Base-by-base conservation (phyloP, 2,888 invertebrate genomes). In the Hydraecia micacea region DNA sequence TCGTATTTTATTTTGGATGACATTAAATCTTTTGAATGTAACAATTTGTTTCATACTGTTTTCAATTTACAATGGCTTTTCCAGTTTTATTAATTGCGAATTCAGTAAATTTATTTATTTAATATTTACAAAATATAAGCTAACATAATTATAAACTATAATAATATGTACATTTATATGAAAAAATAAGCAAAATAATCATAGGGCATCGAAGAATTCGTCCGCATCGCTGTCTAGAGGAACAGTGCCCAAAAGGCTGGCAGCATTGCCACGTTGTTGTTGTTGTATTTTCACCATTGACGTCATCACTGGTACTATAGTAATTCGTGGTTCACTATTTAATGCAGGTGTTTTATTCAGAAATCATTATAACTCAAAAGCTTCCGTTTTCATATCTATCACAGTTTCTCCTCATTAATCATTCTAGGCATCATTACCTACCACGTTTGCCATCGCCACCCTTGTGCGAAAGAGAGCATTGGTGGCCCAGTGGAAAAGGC, bases 1-100 rank as follows among this genome's bases (percentile, higher is more conserved):
- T 60, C 58, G 42, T 81, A 58, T 83, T 84, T 80, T 74, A 87
- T 80, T 81, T 86, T 75, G 36, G 18, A 73, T 36, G 67, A 3
- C 68, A 62, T 73, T 75, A 71, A 52, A 77, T 63, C 28, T 73
- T 55, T 68, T 78, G 60, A 42, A 55, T 72, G 52, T 65, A 58
- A 68, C 32, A 67, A 62, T 81, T 72, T 46, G 49, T 69, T 69
- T 62, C 25, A 39, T 62, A 58, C 6, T 58, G 18, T 73, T 69
- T 75, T 73, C 2, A n/a, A 36, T 60, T 9, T 13, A 18, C 8
- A 60, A 39, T 58, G 46, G 15, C 6, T 49, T 55, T 65, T 25
- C 0, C 39, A 28, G 28, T 21, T 52, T 63, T 5, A 9, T 28
- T 36, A 11, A 66, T 25, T 55, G n/a, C 13, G 4, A 42, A 36